Evolutionary conservation across 1,140 invertebrate genomes (phyloP).

Genomic region (Magallana angulata): DNA sequence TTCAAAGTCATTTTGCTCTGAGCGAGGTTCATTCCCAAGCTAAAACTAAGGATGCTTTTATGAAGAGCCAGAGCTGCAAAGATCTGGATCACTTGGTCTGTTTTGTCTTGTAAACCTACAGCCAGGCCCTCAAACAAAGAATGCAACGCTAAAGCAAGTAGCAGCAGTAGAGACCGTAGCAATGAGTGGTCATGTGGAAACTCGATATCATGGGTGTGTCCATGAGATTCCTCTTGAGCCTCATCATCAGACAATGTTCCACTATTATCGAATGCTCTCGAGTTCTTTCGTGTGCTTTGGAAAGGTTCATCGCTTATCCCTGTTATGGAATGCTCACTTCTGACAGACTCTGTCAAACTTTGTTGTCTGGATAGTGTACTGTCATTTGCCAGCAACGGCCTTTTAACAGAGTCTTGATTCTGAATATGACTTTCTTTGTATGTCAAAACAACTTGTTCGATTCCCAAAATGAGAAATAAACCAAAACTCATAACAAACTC

Average conservation of each 20-base stretch:
- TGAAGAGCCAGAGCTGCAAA: slow-evolving; percentile 84
- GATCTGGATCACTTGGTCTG: slow-evolving; percentile 78
- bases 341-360: slow-evolving; percentile 38
- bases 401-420: slow-evolving; percentile 36
- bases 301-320: slow-evolving; percentile 68
- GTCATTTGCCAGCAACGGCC: slow-evolving; percentile 51
- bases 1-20: slow-evolving; percentile 83
- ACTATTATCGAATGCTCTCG: neutral
- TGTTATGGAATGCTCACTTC: slow-evolving; percentile 61
- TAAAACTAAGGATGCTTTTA: slow-evolving; percentile 84
- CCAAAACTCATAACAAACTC: slow-evolving; percentile 83
- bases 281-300: neutral
- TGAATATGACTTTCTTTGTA: slow-evolving; percentile 68
- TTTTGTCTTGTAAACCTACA: slow-evolving; percentile 85
- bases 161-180: slow-evolving; percentile 79
- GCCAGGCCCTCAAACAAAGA: slow-evolving; percentile 90
- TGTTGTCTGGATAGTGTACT: slow-evolving; percentile 37
- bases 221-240: slow-evolving; percentile 23
- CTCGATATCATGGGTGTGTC: slow-evolving; percentile 43
- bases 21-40: slow-evolving; percentile 83
- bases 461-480: slow-evolving; percentile 83
- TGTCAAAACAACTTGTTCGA: slow-evolving; percentile 82
- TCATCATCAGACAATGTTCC: slow-evolving; percentile 2
- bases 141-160: slow-evolving; percentile 88
- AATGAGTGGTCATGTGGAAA: slow-evolving; percentile 75